Percentiles rank a stretch among this genome's conserved stretches.
These are phyloP conservation scores for Hemiscyllium ocellatum DNA, from an alignment of 2,113 vertebrate genomes.

Conservation along the genomic window DNA sequence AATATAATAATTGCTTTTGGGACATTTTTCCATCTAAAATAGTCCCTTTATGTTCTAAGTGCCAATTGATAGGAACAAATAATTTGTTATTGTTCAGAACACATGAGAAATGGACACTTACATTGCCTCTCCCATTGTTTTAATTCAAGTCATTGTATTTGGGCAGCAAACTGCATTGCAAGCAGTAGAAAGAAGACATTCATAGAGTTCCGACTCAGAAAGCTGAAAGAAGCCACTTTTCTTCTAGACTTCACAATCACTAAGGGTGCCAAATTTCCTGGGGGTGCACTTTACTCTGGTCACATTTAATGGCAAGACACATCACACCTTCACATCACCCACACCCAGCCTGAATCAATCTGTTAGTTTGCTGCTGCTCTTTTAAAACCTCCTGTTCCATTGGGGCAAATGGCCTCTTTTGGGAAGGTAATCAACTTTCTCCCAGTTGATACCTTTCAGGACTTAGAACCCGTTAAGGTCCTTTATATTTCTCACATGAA, in stretches of 20 bases:
- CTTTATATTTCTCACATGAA: not conserved
- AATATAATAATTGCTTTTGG: not conserved
- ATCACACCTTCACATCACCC: not conserved
- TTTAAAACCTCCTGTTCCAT: not conserved
- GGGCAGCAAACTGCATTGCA: not conserved
- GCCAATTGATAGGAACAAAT: not conserved
- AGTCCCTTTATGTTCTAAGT: not conserved
- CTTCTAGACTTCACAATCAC: not conserved
- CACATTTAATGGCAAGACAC: not conserved
- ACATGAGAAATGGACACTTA: not conserved
- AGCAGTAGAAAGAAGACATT: not conserved
- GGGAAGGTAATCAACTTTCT: not conserved
- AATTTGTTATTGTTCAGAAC: not conserved
- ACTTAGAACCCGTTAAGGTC: not conserved
- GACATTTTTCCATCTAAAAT: not conserved
- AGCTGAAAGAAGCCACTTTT: not conserved
- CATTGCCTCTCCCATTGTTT: not conserved
- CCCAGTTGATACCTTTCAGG: not conserved
- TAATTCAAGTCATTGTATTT: not conserved
- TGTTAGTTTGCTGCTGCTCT: not conserved
- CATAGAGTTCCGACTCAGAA: not conserved
- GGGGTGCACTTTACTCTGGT: not conserved
- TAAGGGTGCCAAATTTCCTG: not conserved
- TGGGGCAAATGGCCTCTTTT: not conserved
- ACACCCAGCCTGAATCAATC: not conserved